phyloP scores from a whole-genome alignment of 2,797 vertebrate species.

The Synanceia verrucosa region DNA sequence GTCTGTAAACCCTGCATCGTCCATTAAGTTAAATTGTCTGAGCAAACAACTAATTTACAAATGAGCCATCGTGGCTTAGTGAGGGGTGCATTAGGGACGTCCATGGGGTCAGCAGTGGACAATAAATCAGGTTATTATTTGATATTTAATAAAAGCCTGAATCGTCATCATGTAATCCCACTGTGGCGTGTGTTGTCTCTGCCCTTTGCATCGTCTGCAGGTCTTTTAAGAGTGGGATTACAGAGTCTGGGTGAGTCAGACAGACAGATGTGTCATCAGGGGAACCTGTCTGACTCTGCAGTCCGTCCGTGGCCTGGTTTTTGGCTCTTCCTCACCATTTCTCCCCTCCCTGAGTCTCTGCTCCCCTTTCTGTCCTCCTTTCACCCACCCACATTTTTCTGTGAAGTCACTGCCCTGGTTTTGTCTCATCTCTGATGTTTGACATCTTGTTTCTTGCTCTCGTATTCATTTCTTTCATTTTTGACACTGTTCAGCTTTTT shows the following conservation, averaged over 20 bases:
- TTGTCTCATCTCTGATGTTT: constrained; percentile 1
- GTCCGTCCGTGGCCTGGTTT: constrained; percentile 28
- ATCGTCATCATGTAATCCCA: constrained; percentile 14
- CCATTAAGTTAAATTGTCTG: neutral
- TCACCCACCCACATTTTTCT: neutral
- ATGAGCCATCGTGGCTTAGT: neutral
- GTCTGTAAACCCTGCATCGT: neutral
- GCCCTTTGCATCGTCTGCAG: constrained; percentile 11
- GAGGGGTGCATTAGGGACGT: neutral
- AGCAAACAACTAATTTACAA: neutral
- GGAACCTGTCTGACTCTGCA: constrained; percentile 53
- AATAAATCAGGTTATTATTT: neutral
- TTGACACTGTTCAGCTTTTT: neutral
- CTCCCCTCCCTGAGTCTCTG: neutral
- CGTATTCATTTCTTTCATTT: neutral
- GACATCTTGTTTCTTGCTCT: neutral
- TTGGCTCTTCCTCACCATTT: neutral
- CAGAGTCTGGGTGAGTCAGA: constrained; percentile 51
- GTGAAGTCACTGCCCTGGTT: constrained; percentile 30
- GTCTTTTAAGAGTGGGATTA: constrained; percentile 53
- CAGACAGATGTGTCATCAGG: constrained; percentile 64
- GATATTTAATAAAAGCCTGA: constrained; percentile 8
- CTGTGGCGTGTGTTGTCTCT: neutral
- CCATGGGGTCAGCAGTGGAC: neutral
- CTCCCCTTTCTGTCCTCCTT: constrained; percentile 8